Base-by-base conservation (phyloP, 2,797 vertebrate species). In the Acanthiza pusilla region DNA sequence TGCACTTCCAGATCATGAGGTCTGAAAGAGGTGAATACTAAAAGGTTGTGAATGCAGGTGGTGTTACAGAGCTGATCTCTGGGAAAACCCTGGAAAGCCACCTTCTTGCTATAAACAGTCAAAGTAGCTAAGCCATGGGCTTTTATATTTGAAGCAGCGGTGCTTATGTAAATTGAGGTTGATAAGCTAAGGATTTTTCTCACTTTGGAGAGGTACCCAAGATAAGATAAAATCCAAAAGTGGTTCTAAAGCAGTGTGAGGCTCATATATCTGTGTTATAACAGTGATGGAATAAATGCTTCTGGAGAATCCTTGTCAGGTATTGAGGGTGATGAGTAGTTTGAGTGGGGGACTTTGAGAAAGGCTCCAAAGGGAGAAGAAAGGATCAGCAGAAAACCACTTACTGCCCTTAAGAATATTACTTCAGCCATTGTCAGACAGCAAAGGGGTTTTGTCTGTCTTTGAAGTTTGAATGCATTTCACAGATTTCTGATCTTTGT, bases 401-500 rank as follows among this genome's bases (percentile, higher is more conserved):
- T 79, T 72, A 17, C 51, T 86, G 29, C 63, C 17, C 34, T 40
- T 72, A n/a, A 60, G 20, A 71, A 27, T 54, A 38, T 75, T 79
- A 21, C 15, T 77, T 79, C 51, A 84, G 18, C 48, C 11, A 18
- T 9, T 84, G 77, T 58, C 61, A 85, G 70, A 25, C 36, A 81
- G 30, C 29, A 65, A 47, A 36, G 70, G 17, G 58, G 25, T 58
- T 95, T 78, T 65, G 17, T 76, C 19, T 66, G 36, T 27, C 38
- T 62, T 36, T 51, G 9, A 22, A 75, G 17, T 75, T 27, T 57
- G 34, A 95, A 42, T 36, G n/a, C 54, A 18, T 79, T 81, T 91
- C 48, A 96, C 45, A 62, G 16, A 94, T 93, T 42, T 94, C n/a
- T 94, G 71, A 67, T 96, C 63, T 97, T 97, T 92, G 68, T 96